Evolutionary conservation across 1,140 invertebrate species (phyloP), one percentile per base, ranked within the genome.

Genomic region (Akabosia matsudoensis): DNA sequence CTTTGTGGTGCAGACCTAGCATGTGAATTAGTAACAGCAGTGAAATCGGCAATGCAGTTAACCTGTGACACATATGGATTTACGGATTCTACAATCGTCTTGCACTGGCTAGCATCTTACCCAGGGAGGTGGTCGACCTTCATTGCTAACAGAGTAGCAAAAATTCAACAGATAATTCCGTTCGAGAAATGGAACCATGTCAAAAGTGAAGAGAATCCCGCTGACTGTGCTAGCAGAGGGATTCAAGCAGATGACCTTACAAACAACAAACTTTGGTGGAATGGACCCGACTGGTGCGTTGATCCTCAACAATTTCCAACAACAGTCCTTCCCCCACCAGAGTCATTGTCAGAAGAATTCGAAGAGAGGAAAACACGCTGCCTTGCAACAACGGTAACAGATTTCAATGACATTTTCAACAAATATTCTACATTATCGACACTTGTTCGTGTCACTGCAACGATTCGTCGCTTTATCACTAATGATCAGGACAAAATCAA

Each of bases 211-310:
- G 74, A 76, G 0, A 78, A 78, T 31, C 77, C 77, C 37, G 77
- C 77, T n/a, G 77, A 78, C 51, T 52, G 22, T 18, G 37, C 37
- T 7, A 76, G 74, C 7, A 37, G 73, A 72, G 77, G 74, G 16
- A 26, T 54, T 31, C 22, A 13, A 22, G 31, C 34, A 0, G 26
- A 24, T 14, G 31, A 52, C 22, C 26, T 76, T n/a, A 26, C 22
- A 22, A 14, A 26, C 14, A 28, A 18, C 33, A 54, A n/a, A n/a
- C 0, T 76, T 14, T 78, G 74, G 77, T 76, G 74, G 74, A 28
- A 51, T 45, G 74, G 77, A 22, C 77, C 77, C 18, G 22, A 33
- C 7, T 45, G 37, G 37, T n/a, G n/a, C n/a, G n/a, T n/a, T n/a
- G 7, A 10, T 10, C 18, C 37, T 10, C 37, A 45, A 18, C 37